phyloP scores from a whole-genome alignment of 2,888 invertebrate species.

The Elegia similella region DNA sequence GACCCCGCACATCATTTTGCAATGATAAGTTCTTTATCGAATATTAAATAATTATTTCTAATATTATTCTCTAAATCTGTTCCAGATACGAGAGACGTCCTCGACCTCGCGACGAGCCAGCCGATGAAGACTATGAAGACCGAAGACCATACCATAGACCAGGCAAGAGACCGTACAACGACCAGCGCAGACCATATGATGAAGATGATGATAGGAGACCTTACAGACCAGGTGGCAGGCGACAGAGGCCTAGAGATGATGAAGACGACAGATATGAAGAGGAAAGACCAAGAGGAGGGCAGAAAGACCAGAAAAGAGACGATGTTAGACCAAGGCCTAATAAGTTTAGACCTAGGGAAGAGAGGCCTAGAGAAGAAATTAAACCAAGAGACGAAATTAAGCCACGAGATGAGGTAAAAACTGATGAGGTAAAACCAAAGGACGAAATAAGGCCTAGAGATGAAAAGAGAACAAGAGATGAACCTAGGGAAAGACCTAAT shows the following conservation, averaged over 20 bases:
- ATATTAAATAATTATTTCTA: neutral
- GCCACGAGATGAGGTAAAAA: slow-evolving; percentile 32
- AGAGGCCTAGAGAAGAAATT: slow-evolving; percentile 27
- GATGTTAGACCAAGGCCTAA: slow-evolving; percentile 42
- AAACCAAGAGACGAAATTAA: slow-evolving; percentile 33
- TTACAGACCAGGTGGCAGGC: slow-evolving; percentile 43
- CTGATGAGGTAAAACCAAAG: slow-evolving; percentile 31
- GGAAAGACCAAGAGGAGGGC: slow-evolving; percentile 28
- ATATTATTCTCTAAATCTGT: slow-evolving; percentile 18
- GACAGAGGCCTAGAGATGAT: slow-evolving; percentile 60
- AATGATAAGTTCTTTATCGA: too few species aligned
- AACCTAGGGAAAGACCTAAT: slow-evolving; percentile 27
- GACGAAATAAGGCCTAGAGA: slow-evolving; percentile 39
- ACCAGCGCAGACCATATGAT: slow-evolving; percentile 54
- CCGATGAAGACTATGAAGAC: slow-evolving; percentile 61
- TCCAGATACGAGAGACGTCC: slow-evolving; percentile 74
- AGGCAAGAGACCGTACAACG: slow-evolving; percentile 49
- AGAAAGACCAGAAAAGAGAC: slow-evolving; percentile 31
- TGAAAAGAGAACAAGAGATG: slow-evolving; percentile 35
- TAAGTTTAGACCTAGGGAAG: slow-evolving; percentile 25
- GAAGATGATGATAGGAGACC: slow-evolving; percentile 62
- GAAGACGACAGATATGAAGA: slow-evolving; percentile 52
- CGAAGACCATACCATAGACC: slow-evolving; percentile 64
- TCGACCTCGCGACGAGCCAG: slow-evolving; percentile 65
- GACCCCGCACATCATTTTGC: too few species aligned